Base-by-base conservation (phyloP, 2,888 invertebrate genomes). In the Aquatica leii region DNA sequence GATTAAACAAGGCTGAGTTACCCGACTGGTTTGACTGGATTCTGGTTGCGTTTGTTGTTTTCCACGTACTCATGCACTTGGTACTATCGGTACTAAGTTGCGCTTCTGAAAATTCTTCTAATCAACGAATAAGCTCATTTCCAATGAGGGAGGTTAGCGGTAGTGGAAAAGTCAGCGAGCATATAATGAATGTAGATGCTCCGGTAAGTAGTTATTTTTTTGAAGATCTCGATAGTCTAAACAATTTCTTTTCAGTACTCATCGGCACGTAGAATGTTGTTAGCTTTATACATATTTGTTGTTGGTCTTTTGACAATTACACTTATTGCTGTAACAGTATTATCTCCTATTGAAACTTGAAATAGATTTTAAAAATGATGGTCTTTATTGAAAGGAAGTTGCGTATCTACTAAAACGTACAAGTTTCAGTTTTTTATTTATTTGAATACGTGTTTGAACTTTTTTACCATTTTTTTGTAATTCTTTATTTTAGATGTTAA, bases 21-120 rank as follows among this genome's bases (percentile, higher is more conserved):
- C 95, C 96, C 0, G 84, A 89, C 57, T 94, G 94, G 91, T 88
- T 91, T 76, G 91, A 94, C 69, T 97, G 91, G 89, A 90, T 97
- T 64, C 82, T 98, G 69, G 93, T 93, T 2, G 93, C 90, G 5
- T 97, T 91, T 81, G 94, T 97, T 11, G 90, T 90, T 2, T 93
- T 97, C 83, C 95, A 98, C 79, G 91, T 97, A 49, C 78, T 93
- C 60, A 89, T 94, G 78, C 97, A 98, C 80, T 81, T 97, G 41
- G 85, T 95, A 59, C 86, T 94, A 65, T 93, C 95, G 79, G 94
- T 94, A 74, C 86, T 90, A 58, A 89, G 90, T 64, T 93, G 92
- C 78, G 85, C 89, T 17, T 90, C 93, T 11, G 94, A 94, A 74
- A 88, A 86, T 65, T 88, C 89, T 62, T 87, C 87, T 73, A 86